These are phyloP conservation scores for Arbacia lixula DNA, from an alignment of 53 echinoderm and acorn worm species.

Conservation along the genomic window DNA sequence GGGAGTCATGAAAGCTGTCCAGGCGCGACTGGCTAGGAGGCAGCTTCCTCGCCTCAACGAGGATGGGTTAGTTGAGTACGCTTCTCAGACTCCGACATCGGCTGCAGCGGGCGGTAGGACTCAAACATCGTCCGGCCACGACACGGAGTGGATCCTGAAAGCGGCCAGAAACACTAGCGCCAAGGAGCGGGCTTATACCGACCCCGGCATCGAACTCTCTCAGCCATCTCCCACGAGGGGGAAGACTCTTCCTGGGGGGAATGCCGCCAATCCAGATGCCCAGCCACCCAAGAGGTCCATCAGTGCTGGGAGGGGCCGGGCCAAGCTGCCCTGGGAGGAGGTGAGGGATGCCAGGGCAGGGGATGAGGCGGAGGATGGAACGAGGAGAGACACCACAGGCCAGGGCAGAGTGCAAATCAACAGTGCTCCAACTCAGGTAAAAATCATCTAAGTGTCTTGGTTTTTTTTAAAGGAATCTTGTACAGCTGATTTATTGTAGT, in stretches of 20 bases:
- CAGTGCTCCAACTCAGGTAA: constrained; percentile 98
- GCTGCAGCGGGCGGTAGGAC: constrained; percentile 74
- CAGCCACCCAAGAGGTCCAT: constrained; percentile 85
- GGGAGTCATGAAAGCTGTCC: constrained; percentile 98
- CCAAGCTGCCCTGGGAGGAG: constrained; percentile 97
- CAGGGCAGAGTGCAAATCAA: constrained; percentile 75
- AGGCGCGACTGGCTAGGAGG: constrained; percentile 91
- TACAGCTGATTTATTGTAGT: too few relatives aligned
- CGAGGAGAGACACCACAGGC: constrained; percentile 7
- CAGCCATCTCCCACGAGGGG: constrained; percentile 83
- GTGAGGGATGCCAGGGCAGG: constrained; percentile 68
- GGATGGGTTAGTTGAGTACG: constrained; percentile 91
- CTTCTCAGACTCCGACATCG: constrained; percentile 83
- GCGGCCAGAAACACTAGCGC: constrained; percentile 85
- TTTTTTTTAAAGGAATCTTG: background rate
- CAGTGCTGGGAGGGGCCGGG: constrained; percentile 92
- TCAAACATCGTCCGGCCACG: constrained; percentile 66
- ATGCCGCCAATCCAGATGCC: constrained; percentile 60
- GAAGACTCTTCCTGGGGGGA: constrained; percentile 40
- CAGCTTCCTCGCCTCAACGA: constrained; percentile 90
- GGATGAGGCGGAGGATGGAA: constrained; percentile 43
- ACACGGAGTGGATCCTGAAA: constrained; percentile 89
- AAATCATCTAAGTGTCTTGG: background rate
- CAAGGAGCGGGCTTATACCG: constrained; percentile 69
- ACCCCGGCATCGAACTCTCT: constrained; percentile 81